These are phyloP conservation scores for Zaprionus bogoriensis DNA, from an alignment of 2,888 invertebrate species.

Conservation along the genomic window DNA sequence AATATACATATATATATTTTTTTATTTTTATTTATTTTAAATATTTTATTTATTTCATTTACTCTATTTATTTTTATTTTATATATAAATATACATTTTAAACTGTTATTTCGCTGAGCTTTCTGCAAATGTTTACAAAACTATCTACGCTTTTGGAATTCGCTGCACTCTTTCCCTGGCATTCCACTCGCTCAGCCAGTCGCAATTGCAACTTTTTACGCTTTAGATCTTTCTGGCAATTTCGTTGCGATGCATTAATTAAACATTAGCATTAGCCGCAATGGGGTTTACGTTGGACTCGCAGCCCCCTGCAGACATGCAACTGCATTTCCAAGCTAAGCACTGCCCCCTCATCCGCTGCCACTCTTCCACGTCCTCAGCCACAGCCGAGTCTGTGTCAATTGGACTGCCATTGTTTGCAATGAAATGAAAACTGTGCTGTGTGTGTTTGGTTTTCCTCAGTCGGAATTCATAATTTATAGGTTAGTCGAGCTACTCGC, in stretches of 20 bases:
- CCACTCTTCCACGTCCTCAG: not conserved
- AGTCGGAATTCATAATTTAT: conserved; percentile 69
- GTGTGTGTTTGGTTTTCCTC: conserved; percentile 12
- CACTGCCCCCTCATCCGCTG: not conserved
- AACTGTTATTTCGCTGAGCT: too few relatives aligned
- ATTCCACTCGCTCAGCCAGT: conserved; percentile 31
- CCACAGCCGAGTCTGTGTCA: conserved; percentile 48
- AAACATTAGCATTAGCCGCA: conserved; percentile 52
- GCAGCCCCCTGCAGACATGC: conserved; percentile 49
- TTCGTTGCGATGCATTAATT: conserved; percentile 69
- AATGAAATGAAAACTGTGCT: conserved; percentile 44
- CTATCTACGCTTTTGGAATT: not conserved
- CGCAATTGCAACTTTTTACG: conserved; percentile 40
- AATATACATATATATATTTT: too few relatives aligned
- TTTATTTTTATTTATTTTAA: too few relatives aligned
- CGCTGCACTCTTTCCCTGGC: conserved; percentile 15
- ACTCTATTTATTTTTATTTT: too few relatives aligned
- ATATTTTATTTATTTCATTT: too few relatives aligned
- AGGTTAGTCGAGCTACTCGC: conserved; percentile 70
- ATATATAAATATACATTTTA: too few relatives aligned
- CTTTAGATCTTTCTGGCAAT: conserved; percentile 48
- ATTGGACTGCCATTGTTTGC: conserved; percentile 58
- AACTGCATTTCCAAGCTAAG: conserved; percentile 37
- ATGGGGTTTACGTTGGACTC: conserved; percentile 20
- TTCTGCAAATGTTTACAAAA: not conserved